These are phyloP conservation scores for Poeciliopsis turrubarensis DNA, from an alignment of 2,113 vertebrate genomes.

Conservation along the genomic window DNA sequence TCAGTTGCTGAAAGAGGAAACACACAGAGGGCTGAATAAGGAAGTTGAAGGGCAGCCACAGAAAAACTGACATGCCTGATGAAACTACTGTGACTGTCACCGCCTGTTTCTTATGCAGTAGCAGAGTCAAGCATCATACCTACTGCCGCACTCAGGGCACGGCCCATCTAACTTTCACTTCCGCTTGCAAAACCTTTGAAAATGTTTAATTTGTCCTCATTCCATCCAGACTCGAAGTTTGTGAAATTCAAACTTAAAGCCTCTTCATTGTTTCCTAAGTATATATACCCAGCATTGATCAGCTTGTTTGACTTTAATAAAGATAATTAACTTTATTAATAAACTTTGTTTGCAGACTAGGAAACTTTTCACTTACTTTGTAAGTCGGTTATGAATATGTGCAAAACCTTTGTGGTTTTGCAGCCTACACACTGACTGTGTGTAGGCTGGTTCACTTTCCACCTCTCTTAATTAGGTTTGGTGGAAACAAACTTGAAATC, in stretches of 20 bases:
- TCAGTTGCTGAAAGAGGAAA: constrained; percentile 67
- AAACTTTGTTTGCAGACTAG: not conserved
- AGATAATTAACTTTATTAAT: not conserved
- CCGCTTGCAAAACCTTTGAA: constrained; percentile 12
- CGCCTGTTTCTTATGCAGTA: constrained; percentile 2
- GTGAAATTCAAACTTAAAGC: no score
- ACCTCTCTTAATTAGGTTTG: not conserved
- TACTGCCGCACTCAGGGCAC: not conserved
- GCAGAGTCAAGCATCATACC: constrained; percentile 24
- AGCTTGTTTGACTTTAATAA: not conserved
- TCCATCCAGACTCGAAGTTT: not conserved
- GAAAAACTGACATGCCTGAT: constrained; percentile 54
- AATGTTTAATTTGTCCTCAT: not conserved
- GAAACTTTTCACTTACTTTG: not conserved
- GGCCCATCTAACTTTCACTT: constrained; percentile 10
- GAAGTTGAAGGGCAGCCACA: constrained; percentile 62
- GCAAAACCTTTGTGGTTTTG: constrained; percentile 3
- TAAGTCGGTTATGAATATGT: not conserved
- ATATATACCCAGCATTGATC: no score
- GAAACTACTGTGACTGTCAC: constrained; percentile 39
- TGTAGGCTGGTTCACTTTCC: not conserved
- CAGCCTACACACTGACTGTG: not conserved
- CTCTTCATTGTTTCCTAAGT: no score
- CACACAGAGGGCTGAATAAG: constrained; percentile 40
- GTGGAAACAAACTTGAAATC: not conserved